Evolutionary conservation across 2,113 vertebrate genomes (phyloP).

Genomic region (Toxostoma redivivum): DNA sequence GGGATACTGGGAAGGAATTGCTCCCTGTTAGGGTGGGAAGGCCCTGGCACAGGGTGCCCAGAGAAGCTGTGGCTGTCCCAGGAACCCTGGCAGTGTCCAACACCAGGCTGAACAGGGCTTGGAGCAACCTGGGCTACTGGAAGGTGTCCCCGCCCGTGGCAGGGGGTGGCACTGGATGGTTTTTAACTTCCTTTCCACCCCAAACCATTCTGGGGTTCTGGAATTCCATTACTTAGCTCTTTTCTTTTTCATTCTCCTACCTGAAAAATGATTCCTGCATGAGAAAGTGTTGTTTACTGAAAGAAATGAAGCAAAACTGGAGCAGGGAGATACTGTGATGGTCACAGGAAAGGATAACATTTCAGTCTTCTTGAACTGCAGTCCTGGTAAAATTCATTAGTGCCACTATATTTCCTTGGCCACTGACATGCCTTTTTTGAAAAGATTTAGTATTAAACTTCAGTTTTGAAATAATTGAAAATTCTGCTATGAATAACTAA

Average conservation of each 20-base stretch:
- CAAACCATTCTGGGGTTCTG: neutral
- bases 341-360: neutral
- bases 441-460: neutral
- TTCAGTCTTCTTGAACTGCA: neutral
- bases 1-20: neutral
- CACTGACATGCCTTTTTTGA: neutral
- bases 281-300: neutral
- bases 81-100: neutral
- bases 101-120: rapidly evolving
- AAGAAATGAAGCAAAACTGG: neutral
- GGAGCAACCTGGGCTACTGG: rapidly evolving
- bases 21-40: rapidly evolving
- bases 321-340: neutral
- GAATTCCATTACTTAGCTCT: neutral
- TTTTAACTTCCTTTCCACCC: neutral
- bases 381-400: neutral
- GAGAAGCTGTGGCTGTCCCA: neutral
- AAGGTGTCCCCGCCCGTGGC: neutral
- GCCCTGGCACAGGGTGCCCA: neutral
- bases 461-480: neutral
- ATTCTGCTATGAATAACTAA: neutral
- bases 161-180: neutral
- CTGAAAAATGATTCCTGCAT: neutral
- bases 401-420: neutral
- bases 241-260: neutral